Percentiles rank a stretch among this genome's conserved stretches.
These are phyloP conservation scores for Henricia sp. DNA, from an alignment of 53 echinoderm and acorn worm species.

Conservation along the genomic window DNA sequence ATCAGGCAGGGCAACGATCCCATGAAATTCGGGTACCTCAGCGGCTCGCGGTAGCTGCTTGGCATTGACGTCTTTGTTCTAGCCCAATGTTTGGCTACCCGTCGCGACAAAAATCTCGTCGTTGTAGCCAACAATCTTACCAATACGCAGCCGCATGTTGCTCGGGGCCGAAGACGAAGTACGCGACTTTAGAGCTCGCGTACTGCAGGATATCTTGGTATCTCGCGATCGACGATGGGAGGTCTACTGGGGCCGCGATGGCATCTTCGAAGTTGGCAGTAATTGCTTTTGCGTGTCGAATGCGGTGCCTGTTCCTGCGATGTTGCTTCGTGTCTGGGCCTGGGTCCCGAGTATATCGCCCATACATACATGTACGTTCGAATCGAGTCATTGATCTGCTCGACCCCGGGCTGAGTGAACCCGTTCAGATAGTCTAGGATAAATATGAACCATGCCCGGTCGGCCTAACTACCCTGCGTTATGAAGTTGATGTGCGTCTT, in stretches of 20 bases:
- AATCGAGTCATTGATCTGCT: too few relatives aligned
- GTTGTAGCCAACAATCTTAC: conserved; percentile 39
- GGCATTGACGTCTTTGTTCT: not conserved
- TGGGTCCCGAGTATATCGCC: conserved; percentile 21
- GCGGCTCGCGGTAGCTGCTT: not conserved
- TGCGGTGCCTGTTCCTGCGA: conserved; percentile 36
- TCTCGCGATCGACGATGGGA: conserved; percentile 29
- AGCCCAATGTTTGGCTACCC: not conserved
- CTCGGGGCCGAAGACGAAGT: conserved; percentile 19
- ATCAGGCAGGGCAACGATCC: not conserved
- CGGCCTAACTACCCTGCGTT: too few relatives aligned
- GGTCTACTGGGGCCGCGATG: conserved; percentile 29
- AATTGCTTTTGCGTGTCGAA: conserved; percentile 46
- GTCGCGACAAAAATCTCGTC: conserved; percentile 25
- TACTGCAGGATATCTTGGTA: conserved; percentile 48
- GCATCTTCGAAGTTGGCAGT: conserved; percentile 35
- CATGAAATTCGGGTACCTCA: not conserved
- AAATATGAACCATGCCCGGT: conserved; percentile 16
- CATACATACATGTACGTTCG: too few relatives aligned
- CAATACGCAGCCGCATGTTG: conserved; percentile 44
- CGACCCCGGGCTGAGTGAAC: conserved; percentile 34
- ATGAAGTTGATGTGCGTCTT: conserved; percentile 36
- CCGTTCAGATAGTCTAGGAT: conserved; percentile 31
- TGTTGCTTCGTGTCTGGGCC: conserved; percentile 22
- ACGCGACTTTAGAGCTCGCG: conserved; percentile 46